These are phyloP conservation scores for Danaus plexippus DNA, from an alignment of 1,140 invertebrate species.

Conservation along the genomic window DNA sequence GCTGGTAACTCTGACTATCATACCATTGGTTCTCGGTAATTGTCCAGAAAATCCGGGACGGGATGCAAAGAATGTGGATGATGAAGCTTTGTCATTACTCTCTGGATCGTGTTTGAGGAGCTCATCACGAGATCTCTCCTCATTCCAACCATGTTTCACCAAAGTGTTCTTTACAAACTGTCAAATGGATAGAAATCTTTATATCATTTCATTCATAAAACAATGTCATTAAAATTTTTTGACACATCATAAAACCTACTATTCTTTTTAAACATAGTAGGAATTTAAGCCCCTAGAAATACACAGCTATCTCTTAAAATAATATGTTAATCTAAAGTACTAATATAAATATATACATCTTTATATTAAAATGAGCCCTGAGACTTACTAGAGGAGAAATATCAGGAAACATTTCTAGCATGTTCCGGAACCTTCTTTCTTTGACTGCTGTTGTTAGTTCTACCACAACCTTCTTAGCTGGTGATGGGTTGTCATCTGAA, in stretches of 20 bases:
- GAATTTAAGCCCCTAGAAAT: too few relatives aligned
- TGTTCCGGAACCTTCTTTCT: conserved; percentile 63
- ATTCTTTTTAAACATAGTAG: too few relatives aligned
- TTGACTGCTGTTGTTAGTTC: conserved; percentile 55
- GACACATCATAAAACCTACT: too few relatives aligned
- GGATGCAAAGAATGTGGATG: conserved; percentile 22
- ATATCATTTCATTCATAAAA: too few relatives aligned
- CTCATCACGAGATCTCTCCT: conserved; percentile 63
- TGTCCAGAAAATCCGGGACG: conserved; percentile 38
- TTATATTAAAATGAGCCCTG: too few relatives aligned
- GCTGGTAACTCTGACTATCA: conserved; percentile 44
- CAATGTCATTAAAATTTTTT: too few relatives aligned
- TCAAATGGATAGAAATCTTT: conserved; percentile 16
- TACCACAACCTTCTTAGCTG: conserved; percentile 46
- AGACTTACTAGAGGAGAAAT: conserved; percentile 52
- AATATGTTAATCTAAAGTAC: too few relatives aligned
- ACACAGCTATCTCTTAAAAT: too few relatives aligned
- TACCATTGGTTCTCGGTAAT: conserved; percentile 29
- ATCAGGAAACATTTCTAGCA: conserved; percentile 70
- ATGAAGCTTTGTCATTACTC: conserved; percentile 40
- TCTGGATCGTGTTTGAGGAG: conserved; percentile 63
- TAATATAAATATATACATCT: too few relatives aligned
- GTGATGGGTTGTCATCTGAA: conserved; percentile 54
- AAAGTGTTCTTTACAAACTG: conserved; percentile 63
- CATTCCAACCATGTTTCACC: conserved; percentile 64